Percentiles rank a stretch among this genome's conserved stretches.
Evolutionary conservation across 2,113 vertebrate genomes (phyloP).

Genomic region (Baryphthengus martii): DNA sequence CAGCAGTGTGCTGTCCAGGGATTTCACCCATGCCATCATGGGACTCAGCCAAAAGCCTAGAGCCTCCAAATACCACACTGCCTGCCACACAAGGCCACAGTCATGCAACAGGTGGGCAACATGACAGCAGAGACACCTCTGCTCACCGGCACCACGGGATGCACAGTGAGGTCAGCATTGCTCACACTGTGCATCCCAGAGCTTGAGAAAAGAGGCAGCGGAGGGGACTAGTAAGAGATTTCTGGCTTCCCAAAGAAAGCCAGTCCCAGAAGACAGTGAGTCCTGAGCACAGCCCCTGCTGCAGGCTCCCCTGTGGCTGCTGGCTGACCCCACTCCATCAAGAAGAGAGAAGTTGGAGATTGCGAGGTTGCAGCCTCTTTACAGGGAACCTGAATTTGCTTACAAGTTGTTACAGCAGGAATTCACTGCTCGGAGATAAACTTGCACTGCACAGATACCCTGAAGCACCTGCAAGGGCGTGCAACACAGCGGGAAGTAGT

Average conservation of each 20-base stretch:
- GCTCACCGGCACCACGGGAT: neutral
- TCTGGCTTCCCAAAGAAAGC: neutral
- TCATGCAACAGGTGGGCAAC: neutral
- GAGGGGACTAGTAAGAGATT: neutral
- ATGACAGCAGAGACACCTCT: neutral
- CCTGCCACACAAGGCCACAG: neutral
- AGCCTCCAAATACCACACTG: rapidly evolving
- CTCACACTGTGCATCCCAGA: rapidly evolving
- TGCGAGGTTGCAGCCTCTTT: neutral
- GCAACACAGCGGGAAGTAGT: neutral
- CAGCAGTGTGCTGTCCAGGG: neutral
- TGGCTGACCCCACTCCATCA: neutral
- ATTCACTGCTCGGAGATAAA: neutral
- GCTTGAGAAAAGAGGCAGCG: neutral
- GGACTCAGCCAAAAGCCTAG: neutral
- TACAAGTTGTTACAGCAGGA: neutral
- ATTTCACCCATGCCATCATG: neutral
- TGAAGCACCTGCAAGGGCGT: constrained; percentile 5
- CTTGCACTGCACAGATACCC: neutral
- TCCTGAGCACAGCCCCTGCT: neutral
- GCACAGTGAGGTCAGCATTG: rapidly evolving
- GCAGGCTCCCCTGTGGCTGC: neutral
- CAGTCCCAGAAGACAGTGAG: neutral
- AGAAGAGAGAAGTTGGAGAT: neutral
- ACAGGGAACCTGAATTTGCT: neutral